Conservation (phyloP, 2,888 invertebrate genomes). For the Tupiocoris notatus region DNA sequence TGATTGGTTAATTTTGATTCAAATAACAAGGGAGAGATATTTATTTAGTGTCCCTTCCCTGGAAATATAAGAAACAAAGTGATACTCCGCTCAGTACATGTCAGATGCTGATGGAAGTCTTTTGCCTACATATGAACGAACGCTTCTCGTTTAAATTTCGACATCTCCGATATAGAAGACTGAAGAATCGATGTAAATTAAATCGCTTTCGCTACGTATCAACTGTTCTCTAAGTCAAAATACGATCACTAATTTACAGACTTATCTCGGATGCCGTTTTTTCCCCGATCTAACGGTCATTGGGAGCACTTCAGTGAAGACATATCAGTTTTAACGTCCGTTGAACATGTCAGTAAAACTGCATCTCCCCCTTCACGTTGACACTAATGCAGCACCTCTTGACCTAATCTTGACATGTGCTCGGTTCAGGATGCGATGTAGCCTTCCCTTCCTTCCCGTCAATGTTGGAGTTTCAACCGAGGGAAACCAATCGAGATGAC, state of each 20-base stretch:
- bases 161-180: too few species aligned
- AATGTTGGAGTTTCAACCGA: neutral
- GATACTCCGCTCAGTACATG: too few species aligned
- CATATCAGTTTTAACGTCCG: neutral
- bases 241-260: neutral
- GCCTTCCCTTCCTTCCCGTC: neutral
- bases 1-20: too few species aligned
- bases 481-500: neutral
- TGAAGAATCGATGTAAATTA: too few species aligned
- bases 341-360: constrained; percentile 3
- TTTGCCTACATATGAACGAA: too few species aligned
- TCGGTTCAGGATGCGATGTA: neutral
- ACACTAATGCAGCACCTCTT: constrained; percentile 15
- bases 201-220: too few species aligned
- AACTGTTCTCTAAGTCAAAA: too few species aligned
- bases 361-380: neutral
- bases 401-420: constrained; percentile 25
- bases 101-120: too few species aligned
- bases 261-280: neutral
- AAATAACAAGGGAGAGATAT: too few species aligned
- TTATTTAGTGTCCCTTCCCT: too few species aligned
- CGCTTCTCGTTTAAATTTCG: too few species aligned
- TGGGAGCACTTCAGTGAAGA: neutral
- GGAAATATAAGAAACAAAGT: too few species aligned
- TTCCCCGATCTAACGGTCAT: neutral